Conservation (phyloP, 2,888 invertebrate genomes). For the Nesidiocoris tenuis region DNA sequence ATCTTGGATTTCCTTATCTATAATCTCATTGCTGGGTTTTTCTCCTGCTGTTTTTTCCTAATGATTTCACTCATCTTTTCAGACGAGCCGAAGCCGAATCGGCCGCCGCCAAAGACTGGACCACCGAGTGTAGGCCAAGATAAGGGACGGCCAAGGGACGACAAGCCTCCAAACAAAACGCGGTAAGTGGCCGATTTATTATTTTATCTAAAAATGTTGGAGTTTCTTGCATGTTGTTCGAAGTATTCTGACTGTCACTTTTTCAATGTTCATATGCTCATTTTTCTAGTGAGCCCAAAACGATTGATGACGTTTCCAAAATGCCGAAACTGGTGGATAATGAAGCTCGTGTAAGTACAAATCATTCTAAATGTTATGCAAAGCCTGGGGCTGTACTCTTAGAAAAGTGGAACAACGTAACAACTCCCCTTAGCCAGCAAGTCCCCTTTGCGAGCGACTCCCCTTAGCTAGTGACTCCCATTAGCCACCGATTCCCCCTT, state of each 20-base stretch:
- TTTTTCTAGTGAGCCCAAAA: constrained; percentile 55
- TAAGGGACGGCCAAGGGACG: constrained; percentile 50
- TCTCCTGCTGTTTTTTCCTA: not conserved
- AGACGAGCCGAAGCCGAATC: constrained; percentile 24
- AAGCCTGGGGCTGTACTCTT: no score
- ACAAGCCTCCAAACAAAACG: constrained; percentile 48
- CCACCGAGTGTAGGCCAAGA: constrained; percentile 14
- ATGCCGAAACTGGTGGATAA: constrained; percentile 74
- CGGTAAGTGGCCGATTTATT: constrained; percentile 2
- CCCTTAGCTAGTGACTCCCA: no score
- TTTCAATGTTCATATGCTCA: not conserved
- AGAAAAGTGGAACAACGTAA: no score
- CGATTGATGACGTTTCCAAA: constrained; percentile 56
- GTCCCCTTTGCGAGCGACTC: no score
- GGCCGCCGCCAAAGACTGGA: constrained; percentile 26
- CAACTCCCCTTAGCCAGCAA: no score
- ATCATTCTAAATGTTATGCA: no score
- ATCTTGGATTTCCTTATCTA: not conserved
- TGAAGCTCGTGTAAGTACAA: constrained; percentile 66
- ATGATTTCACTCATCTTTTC: not conserved
- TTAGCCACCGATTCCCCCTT: no score
- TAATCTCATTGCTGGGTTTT: not conserved
- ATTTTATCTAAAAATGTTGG: not conserved
- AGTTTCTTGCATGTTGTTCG: no score
- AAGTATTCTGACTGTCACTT: no score